Evolutionary conservation across 2,797 vertebrate genomes (phyloP), one percentile per base, ranked within the genome.

Genomic region (Brachyrhaphis roseni): DNA sequence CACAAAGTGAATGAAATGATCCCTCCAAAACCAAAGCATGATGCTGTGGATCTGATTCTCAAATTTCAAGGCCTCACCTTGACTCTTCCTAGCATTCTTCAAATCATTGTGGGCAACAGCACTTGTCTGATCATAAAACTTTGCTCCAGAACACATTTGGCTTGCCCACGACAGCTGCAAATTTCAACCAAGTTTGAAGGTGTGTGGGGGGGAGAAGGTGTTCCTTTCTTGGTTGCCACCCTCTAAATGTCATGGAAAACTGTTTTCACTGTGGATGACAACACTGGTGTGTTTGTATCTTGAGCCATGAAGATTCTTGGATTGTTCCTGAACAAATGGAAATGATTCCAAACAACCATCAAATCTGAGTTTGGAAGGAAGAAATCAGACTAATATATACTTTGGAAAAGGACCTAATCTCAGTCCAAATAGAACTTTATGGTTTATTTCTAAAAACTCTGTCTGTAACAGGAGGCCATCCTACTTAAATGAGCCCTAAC

Each of bases 71-170:
- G 41, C 11, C 41, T 71, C 26, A 71, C 68, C 41, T 71, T 71
- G 26, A 26, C 39, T 71, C 23, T 13, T 45, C 13, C 41, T 0
- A 39, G 31, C 36, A 71, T 71, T 71, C 41, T 71, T 71, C 5
- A n/a, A 7, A 43, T 28, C 41, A 45, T 71, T 71, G 26, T 45
- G 68, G 26, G 23, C 36, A 71, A 71, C 68, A 45, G 68, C 68
- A 15, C 68, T n/a, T 71, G 68, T 45, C 41, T 71, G 41, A 8
- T 71, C 68, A 70, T 70, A 70, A 70, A 70, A 70, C 66, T 6
- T 70, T 41, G 66, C 39, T 13, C 11, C 39, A 66, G 4, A 43
- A 43, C 31, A 43, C 66, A 70, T 43, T 43, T 43, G 36, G 39
- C 66, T 70, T 70, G 1, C 23, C 39, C 39, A 13, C 36, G 5